These are phyloP conservation scores for Egretta garzetta DNA, from an alignment of 2,113 vertebrate genomes.

Conservation along the genomic window DNA sequence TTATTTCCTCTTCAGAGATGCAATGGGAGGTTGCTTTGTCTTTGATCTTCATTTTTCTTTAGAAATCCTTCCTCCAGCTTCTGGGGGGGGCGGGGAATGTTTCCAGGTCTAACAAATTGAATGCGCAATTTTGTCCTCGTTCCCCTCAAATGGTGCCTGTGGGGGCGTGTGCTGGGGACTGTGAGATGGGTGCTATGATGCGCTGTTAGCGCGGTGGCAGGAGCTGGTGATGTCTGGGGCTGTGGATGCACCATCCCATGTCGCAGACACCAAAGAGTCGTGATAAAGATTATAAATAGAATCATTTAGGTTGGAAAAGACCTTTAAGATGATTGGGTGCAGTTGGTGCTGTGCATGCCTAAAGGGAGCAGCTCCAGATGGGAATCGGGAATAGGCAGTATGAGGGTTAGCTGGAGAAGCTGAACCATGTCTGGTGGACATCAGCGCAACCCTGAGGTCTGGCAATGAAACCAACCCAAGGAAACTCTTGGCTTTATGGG, in stretches of 20 bases:
- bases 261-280: accelerated
- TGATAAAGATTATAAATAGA: neutral
- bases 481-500: neutral
- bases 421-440: neutral
- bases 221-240: neutral
- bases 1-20: neutral
- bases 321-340: neutral
- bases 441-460: neutral
- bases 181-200: neutral
- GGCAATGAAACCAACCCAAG: neutral
- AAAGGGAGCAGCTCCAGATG: neutral
- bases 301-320: neutral
- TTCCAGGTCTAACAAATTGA: neutral
- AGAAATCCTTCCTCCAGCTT: neutral
- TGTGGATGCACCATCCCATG: accelerated
- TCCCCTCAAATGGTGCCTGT: neutral
- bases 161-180: neutral
- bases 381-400: neutral
- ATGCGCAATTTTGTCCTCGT: neutral
- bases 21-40: slow-evolving; percentile 1
- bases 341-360: neutral
- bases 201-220: neutral
- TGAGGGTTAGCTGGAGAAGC: neutral
- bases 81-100: neutral
- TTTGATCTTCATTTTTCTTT: neutral